Conservation (phyloP, 2,797 vertebrate species). For the Thalassophryne amazonica region DNA sequence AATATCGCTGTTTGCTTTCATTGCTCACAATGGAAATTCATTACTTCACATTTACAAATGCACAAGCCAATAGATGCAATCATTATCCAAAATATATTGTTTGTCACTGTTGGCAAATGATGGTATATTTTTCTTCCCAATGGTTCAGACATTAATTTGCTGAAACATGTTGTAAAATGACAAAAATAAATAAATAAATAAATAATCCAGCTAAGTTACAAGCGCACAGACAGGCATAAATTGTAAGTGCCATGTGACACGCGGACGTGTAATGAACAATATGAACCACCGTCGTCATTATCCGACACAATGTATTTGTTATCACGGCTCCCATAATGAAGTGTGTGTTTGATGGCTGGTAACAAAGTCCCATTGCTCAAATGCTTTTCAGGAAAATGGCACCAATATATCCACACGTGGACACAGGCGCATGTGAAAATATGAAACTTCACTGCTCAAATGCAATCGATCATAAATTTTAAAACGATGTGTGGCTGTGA, state of each 20-base stretch:
- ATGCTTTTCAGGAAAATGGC: slow-evolving; percentile 69
- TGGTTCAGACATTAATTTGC: slow-evolving; percentile 72
- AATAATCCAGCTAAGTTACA: slow-evolving; percentile 2
- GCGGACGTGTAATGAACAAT: slow-evolving; percentile 70
- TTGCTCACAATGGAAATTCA: slow-evolving; percentile 62
- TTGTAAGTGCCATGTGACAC: slow-evolving; percentile 60
- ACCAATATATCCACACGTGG: slow-evolving; percentile 57
- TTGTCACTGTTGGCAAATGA: slow-evolving; percentile 70
- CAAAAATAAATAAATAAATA: slow-evolving; percentile 56
- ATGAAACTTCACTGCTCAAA: slow-evolving; percentile 37
- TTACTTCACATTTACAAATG: slow-evolving; percentile 68
- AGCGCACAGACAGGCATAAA: slow-evolving; percentile 31
- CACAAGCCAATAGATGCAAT: slow-evolving; percentile 63
- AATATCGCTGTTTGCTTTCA: slow-evolving; percentile 61
- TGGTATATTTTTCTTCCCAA: slow-evolving; percentile 68
- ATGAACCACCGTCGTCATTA: slow-evolving; percentile 73
- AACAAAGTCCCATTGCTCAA: slow-evolving; percentile 71
- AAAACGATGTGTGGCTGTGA: slow-evolving; percentile 33
- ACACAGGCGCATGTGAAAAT: slow-evolving; percentile 12
- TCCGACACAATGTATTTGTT: slow-evolving; percentile 74
- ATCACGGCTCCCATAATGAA: slow-evolving; percentile 73
- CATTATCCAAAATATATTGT: slow-evolving; percentile 73
- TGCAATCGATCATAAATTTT: slow-evolving; percentile 58
- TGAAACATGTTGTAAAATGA: slow-evolving; percentile 72
- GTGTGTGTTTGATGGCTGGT: slow-evolving; percentile 72